Percentiles rank a stretch among this genome's conserved stretches.
Conservation (phyloP, 2,888 invertebrate species). For the Hypsopygia costalis region DNA sequence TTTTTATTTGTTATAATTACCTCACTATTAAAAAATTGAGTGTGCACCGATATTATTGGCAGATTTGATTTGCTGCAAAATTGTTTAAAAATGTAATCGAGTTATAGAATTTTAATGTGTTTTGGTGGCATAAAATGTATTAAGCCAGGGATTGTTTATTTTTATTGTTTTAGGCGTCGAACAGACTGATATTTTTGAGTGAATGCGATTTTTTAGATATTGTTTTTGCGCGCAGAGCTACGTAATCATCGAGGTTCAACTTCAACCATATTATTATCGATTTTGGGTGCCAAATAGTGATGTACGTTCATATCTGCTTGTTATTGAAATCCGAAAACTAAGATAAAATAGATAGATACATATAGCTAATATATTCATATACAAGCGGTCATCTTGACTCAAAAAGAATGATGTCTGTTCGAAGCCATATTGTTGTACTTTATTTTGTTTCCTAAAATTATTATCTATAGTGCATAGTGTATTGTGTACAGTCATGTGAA, state of each 20-base stretch:
- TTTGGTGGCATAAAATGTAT: conserved; percentile 10
- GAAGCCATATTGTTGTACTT: conserved; percentile 23
- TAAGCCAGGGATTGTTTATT: conserved; percentile 24
- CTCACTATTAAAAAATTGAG: neutral
- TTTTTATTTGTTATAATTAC: neutral
- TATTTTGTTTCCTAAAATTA: conserved; percentile 7
- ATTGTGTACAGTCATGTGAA: conserved; percentile 50
- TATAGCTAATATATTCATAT: no score
- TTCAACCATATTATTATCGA: no score
- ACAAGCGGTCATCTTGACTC: no score
- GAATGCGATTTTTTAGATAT: no score
- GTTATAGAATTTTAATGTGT: conserved; percentile 3
- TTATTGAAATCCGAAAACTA: no score
- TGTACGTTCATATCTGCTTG: no score
- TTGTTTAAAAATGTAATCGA: neutral
- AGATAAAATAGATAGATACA: no score
- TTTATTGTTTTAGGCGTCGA: conserved; percentile 14
- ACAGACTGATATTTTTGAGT: no score
- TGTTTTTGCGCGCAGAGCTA: no score
- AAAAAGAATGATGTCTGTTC: no score
- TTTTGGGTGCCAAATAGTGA: no score
- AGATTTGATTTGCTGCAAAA: conserved; percentile 17
- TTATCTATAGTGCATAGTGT: conserved; percentile 26
- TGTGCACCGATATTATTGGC: conserved; percentile 5
- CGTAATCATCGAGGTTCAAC: no score